These are phyloP conservation scores for Marmota flaviventris DNA, from an alignment of 2,113 vertebrate genomes.

Conservation along the genomic window DNA sequence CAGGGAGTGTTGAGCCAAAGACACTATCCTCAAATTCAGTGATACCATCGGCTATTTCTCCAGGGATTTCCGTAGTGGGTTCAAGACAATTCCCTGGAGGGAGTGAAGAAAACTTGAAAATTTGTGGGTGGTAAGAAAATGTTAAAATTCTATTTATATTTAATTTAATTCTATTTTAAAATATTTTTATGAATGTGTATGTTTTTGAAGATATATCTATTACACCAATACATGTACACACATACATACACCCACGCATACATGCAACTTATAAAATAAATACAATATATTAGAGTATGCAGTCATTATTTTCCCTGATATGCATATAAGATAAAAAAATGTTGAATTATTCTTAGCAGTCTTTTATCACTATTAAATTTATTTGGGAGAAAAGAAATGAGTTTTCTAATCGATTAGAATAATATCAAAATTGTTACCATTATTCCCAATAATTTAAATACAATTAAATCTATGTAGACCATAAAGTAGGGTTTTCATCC, in stretches of 20 bases:
- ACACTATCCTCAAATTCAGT: background rate
- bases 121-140: background rate
- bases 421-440: background rate
- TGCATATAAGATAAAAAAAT: background rate
- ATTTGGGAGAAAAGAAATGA: background rate
- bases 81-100: background rate
- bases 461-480: background rate
- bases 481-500: background rate
- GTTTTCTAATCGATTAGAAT: background rate
- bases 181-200: background rate
- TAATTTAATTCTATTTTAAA: background rate
- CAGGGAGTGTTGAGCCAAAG: background rate
- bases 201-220: background rate
- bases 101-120: conserved; percentile 11
- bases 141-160: background rate
- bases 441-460: background rate
- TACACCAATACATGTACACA: background rate
- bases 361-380: background rate
- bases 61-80: background rate
- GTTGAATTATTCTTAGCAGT: background rate
- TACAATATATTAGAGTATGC: background rate
- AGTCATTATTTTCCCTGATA: background rate
- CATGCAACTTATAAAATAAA: background rate
- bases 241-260: background rate
- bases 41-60: background rate